Conservation (phyloP, 2,797 vertebrate species). For the Melanotaenia pygmaea region DNA sequence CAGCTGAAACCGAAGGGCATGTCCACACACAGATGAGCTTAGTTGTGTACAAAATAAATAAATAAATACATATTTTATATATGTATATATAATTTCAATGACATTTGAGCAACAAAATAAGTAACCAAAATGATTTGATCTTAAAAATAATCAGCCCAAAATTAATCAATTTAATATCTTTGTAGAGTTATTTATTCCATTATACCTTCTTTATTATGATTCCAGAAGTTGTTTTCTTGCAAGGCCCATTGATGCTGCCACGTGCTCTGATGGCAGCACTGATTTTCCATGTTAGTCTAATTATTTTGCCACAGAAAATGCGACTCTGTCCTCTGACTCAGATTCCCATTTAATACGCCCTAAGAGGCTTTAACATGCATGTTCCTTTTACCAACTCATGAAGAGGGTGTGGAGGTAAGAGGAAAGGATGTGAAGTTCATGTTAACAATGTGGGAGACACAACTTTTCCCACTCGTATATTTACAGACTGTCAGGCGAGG, state of each 20-base stretch:
- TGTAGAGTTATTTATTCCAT: not conserved
- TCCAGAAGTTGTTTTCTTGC: conserved; percentile 33
- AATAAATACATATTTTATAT: too few species aligned
- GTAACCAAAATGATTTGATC: conserved; percentile 1
- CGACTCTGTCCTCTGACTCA: conserved; percentile 35
- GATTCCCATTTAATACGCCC: conserved; percentile 53
- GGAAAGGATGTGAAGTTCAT: conserved; percentile 55
- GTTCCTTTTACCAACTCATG: conserved; percentile 50
- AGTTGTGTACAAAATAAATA: too few species aligned
- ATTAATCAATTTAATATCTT: not conserved
- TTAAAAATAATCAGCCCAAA: not conserved
- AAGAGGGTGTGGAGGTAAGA: conserved; percentile 58
- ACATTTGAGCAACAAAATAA: not conserved
- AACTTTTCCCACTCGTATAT: conserved; percentile 62
- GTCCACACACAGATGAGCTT: too few species aligned
- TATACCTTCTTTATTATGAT: conserved; percentile 22
- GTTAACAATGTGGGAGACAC: conserved; percentile 62
- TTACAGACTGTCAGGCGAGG: conserved; percentile 58
- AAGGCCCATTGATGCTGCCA: conserved; percentile 22
- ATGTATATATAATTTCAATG: not conserved
- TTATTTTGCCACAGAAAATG: conserved; percentile 47
- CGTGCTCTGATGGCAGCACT: conserved; percentile 7
- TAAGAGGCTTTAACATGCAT: conserved; percentile 51
- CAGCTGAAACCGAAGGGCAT: too few species aligned
- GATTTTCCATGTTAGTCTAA: conserved; percentile 50